Percentiles rank a stretch among this genome's conserved stretches.
phyloP scores from a whole-genome alignment of 1,140 invertebrate species.

The Drosophila takahashii region DNA sequence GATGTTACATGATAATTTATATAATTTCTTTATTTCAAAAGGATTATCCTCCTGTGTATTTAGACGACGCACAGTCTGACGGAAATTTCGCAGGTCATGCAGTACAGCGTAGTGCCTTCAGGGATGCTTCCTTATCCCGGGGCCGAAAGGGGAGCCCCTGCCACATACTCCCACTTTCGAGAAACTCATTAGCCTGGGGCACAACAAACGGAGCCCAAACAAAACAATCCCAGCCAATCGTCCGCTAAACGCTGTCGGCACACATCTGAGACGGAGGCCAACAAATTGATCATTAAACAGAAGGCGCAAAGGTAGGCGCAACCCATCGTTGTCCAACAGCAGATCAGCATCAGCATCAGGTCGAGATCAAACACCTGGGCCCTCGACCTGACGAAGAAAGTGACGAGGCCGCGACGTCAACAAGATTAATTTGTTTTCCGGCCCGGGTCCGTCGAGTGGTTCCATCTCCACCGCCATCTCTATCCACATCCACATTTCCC shows the following conservation, averaged over 20 bases:
- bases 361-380: slow-evolving; percentile 78
- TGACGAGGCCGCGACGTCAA: slow-evolving; percentile 62
- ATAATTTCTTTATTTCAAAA: not conserved
- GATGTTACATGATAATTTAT: too few species aligned
- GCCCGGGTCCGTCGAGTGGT: slow-evolving; percentile 30
- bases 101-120: not conserved
- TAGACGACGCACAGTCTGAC: slow-evolving; percentile 53
- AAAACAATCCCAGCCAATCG: slow-evolving; percentile 42
- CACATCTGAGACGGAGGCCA: slow-evolving; percentile 72
- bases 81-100: slow-evolving; percentile 12
- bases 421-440: slow-evolving; percentile 83
- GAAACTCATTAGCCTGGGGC: slow-evolving; percentile 67
- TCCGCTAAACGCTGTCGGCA: slow-evolving; percentile 76
- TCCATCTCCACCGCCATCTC: slow-evolving; percentile 21
- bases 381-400: slow-evolving; percentile 65
- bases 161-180: slow-evolving; percentile 71
- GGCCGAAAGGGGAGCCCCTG: slow-evolving; percentile 40
- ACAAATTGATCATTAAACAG: slow-evolving; percentile 84
- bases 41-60: not conserved
- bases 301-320: slow-evolving; percentile 76
- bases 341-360: slow-evolving; percentile 45
- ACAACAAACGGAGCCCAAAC: slow-evolving; percentile 30
- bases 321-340: slow-evolving; percentile 57
- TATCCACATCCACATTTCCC: slow-evolving; percentile 16
- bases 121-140: not conserved